Evolutionary conservation across 2,113 vertebrate genomes (phyloP), one percentile per base, ranked within the genome.

Genomic region (Mesembrinibis cayennensis): DNA sequence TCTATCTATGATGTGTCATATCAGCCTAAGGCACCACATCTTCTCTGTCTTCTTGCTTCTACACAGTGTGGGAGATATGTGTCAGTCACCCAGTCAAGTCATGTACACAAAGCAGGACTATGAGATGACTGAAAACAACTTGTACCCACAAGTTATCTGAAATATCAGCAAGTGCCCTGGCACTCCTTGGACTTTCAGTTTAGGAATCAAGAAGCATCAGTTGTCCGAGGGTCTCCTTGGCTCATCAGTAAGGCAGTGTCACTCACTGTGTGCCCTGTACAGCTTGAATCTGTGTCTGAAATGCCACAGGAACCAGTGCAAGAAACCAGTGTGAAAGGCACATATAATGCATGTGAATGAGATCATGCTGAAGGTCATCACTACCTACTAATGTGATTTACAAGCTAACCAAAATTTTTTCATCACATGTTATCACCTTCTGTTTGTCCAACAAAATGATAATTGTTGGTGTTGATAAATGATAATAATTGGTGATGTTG

Each of bases 1-100:
- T 97, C 82, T 44, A 18, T 96, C 93, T 95, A 67, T 4, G 5
- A 38, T 69, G 91, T 83, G 65, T 63, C 5, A 9, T 30, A 45
- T 71, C 79, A 92, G 47, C 83, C 96, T 95, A 30, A 95, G 93
- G 87, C 73, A 82, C 53, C 59, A n/a, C 49, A 70, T 93, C 45
- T 65, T 85, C 79, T 81, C 55, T 67, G 38, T 71, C 91, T 95
- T 91, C 9, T 74, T 81, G 52, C 9, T 73, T 93, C 63, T 90
- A 50, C 47, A 71, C 45, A 65, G 17, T 50, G 34, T 56, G 18
- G 47, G 34, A 93, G 34, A 47, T 77, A 55, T 1, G 10, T 45
- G 61, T 67, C 91, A 44, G 53, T 92, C 86, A 74, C 21, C 38
- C 27, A 16, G 49, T 36, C 2, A 11, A 77, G 29, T 63, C 47